Evolutionary conservation across 1,140 invertebrate genomes (phyloP).

Genomic region (Megathymus violae): DNA sequence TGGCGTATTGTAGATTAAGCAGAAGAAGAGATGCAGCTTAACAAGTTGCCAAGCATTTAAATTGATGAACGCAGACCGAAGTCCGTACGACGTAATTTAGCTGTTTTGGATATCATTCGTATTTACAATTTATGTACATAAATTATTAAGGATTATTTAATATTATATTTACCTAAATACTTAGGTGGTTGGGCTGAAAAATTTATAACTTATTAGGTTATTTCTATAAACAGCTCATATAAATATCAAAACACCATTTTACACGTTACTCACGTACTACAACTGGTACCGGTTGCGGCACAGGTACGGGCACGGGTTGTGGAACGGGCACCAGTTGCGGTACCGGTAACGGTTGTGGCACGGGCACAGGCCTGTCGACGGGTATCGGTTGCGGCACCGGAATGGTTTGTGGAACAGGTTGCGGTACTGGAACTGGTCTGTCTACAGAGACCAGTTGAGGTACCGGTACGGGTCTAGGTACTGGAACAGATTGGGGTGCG

Average conservation of each 20-base stretch:
- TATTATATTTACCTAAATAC: conserved; percentile 26
- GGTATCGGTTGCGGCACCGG: neutral
- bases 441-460: neutral
- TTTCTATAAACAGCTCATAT: neutral
- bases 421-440: neutral
- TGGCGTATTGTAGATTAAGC: too few species aligned
- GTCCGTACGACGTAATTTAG: too few species aligned
- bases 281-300: conserved; percentile 17
- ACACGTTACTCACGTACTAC: neutral
- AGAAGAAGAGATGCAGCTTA: too few species aligned
- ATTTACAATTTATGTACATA: too few species aligned
- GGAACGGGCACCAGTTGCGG: neutral
- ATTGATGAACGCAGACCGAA: too few species aligned
- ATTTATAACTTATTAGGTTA: neutral
- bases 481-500: conserved; percentile 3
- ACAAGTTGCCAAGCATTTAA: too few species aligned
- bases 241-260: neutral
- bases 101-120: too few species aligned
- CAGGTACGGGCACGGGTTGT: conserved; percentile 2
- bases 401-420: neutral
- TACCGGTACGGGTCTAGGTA: neutral
- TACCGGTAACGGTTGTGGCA: neutral
- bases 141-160: too few species aligned
- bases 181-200: conserved; percentile 7
- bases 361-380: conserved; percentile 1